phyloP scores from a whole-genome alignment of 2,888 invertebrate species.

The Tinea pellionella region DNA sequence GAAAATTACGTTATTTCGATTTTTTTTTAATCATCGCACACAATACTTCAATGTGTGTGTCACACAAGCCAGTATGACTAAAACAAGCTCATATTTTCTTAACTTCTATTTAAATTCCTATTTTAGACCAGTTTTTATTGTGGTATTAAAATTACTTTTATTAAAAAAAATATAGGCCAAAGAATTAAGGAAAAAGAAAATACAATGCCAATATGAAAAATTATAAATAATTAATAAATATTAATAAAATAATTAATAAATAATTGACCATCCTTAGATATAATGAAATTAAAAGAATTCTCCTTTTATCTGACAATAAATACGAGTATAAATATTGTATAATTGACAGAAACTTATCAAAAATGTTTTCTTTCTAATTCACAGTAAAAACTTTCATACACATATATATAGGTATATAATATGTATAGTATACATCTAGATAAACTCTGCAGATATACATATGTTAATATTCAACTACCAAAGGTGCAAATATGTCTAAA shows the following conservation, averaged over 20 bases:
- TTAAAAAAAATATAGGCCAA: neutral
- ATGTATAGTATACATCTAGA: conserved; percentile 30
- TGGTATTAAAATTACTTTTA: neutral
- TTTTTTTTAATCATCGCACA: too few species aligned
- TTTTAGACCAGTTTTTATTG: neutral
- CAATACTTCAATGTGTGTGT: neutral
- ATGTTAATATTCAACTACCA: conserved; percentile 61
- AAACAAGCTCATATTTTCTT: conserved; percentile 68
- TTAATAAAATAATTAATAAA: too few species aligned
- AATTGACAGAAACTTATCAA: conserved; percentile 67
- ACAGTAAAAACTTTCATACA: neutral
- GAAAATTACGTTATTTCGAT: too few species aligned
- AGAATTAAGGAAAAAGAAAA: neutral
- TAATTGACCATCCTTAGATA: conserved; percentile 66
- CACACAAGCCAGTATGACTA: conserved; percentile 62
- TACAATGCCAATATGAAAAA: conserved; percentile 26
- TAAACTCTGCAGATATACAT: conserved; percentile 63
- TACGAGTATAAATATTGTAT: conserved; percentile 35
- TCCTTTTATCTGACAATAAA: conserved; percentile 44
- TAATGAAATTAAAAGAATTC: conserved; percentile 63
- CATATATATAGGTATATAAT: neutral
- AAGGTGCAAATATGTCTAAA: conserved; percentile 69
- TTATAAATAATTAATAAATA: conserved; percentile 45
- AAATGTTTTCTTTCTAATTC: conserved; percentile 21
- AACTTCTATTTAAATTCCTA: conserved; percentile 40